Conservation (phyloP, 2,797 vertebrate species). For the Acrossocheilus fasciatus region DNA sequence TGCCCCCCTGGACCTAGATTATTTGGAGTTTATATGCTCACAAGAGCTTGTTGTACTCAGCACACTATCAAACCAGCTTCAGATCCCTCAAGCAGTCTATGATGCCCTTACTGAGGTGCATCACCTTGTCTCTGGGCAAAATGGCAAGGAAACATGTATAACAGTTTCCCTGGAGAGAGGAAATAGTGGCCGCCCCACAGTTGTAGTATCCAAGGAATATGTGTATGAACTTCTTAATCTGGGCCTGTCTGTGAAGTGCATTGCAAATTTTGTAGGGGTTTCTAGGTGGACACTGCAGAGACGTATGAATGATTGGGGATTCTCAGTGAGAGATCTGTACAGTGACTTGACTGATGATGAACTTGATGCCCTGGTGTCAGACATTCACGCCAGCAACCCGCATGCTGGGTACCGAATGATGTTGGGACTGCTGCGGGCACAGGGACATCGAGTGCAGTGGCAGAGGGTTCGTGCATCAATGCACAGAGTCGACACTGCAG, state of each 20-base stretch:
- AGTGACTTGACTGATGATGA: conserved; percentile 34
- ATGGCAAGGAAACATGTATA: background rate
- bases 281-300: background rate
- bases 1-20: background rate
- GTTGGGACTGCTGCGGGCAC: conserved; percentile 14
- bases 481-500: conserved; percentile 25
- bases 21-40: background rate
- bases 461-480: conserved; percentile 6
- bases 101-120: background rate
- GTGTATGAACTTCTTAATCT: background rate
- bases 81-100: background rate
- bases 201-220: background rate
- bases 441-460: conserved; percentile 27
- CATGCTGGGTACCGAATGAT: conserved; percentile 22
- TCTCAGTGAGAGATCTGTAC: conserved; percentile 6
- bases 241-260: background rate
- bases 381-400: conserved; percentile 21
- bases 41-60: background rate
- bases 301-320: conserved; percentile 7
- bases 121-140: background rate
- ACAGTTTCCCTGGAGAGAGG: background rate
- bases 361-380: conserved; percentile 28
- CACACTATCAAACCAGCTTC: background rate
- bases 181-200: background rate
- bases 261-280: background rate